Evolutionary conservation across 2,888 invertebrate genomes (phyloP).

Genomic region (Stictocephala bisonia): DNA sequence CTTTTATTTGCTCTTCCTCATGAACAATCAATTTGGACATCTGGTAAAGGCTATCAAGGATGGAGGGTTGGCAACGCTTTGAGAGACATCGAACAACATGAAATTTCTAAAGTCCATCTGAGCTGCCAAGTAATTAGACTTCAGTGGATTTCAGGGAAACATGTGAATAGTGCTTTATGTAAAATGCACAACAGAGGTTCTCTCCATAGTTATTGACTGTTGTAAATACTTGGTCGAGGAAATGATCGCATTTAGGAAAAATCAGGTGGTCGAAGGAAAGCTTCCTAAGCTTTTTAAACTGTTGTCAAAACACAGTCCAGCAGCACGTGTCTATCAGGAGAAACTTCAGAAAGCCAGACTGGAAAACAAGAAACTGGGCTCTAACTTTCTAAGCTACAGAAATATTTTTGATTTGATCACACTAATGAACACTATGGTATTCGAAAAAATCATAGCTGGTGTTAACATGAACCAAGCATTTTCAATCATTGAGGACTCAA

Average conservation of each 20-base stretch:
- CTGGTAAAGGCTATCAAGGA: not conserved
- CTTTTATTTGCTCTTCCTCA: not conserved
- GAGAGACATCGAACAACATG: conserved; percentile 10
- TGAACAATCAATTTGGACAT: conserved; percentile 10
- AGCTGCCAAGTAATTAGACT: conserved; percentile 12
- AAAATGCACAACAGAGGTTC: conserved; percentile 14
- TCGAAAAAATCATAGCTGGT: not conserved
- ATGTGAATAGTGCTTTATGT: not conserved
- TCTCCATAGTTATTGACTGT: conserved; percentile 20
- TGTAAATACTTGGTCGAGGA: not conserved
- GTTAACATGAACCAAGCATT: not conserved
- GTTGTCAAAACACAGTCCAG: conserved; percentile 24
- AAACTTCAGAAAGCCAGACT: not conserved
- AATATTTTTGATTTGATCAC: conserved; percentile 17
- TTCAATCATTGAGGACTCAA: not conserved
- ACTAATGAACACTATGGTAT: not conserved
- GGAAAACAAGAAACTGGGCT: not conserved
- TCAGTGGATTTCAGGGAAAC: conserved; percentile 7
- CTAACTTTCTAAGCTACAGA: conserved; percentile 13
- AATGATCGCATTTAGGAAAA: conserved; percentile 16
- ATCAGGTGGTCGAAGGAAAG: conserved; percentile 16
- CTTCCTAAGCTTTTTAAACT: conserved; percentile 9
- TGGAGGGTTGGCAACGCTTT: conserved; percentile 1
- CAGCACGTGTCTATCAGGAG: not conserved
- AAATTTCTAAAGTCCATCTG: not conserved